Base-by-base conservation (phyloP, 2,888 invertebrate species). In the Tethea ocularis region DNA sequence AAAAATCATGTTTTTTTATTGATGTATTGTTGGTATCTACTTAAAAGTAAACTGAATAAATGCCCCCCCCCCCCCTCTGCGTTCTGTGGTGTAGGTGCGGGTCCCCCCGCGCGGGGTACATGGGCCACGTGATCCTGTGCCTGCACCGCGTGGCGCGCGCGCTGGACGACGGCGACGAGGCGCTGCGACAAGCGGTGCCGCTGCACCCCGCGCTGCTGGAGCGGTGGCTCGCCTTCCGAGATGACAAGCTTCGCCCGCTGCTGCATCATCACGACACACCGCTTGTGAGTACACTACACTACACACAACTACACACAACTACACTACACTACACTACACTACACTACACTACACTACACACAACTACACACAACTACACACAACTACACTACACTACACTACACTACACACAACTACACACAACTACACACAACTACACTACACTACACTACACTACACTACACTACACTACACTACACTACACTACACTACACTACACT, bases 41-140 rank as follows among this genome's bases (percentile, higher is more conserved):
- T n/a, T n/a, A n/a, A n/a, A n/a, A n/a, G n/a, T n/a, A n/a, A n/a
- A 24, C 24, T 4, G 24, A 4, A 24, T 13, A 38, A 10, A 11
- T 29, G 54, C 15, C 15, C 13, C 52, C 17, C 20, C 10, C 8
- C 4, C 8, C 8, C 10, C 26, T 26, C 26, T 5, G 4, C 26
- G 26, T 26, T 26, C 26, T 3, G 26, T 52, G n/a, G 24, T 52
- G 22, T 56, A 66, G 73, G 54, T 41, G 41, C 56, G 51, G 58
- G 33, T 15, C 38, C 1, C 76, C 84, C 36, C 84, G 94, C 67
- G 82, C 87, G 68, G 95, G 94, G 11, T 94, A 94, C 84, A 95
- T 95, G 95, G 95, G 95, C 7, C 95, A 95, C 87, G 86, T 95
- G 75, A 88, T 93, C 22, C 86, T 89, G 74, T 87, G 94, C 64